Evolutionary conservation across 2,888 invertebrate genomes (phyloP).

Genomic region (Apodemia zela): DNA sequence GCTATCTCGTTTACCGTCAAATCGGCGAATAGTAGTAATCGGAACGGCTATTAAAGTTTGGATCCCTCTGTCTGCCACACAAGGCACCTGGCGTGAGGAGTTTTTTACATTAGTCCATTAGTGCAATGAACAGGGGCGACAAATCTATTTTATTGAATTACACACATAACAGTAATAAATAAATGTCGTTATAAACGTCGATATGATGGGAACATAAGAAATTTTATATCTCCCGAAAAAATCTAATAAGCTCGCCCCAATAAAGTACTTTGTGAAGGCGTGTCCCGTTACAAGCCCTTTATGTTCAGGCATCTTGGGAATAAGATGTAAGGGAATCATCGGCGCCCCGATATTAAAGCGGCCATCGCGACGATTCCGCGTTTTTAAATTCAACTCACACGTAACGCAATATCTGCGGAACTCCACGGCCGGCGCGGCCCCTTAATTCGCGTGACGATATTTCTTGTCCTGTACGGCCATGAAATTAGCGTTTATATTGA

Average conservation of each 20-base stretch:
- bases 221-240: neutral
- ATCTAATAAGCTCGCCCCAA: slow-evolving; percentile 5
- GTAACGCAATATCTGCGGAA: slow-evolving; percentile 44
- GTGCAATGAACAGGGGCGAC: no score
- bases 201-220: neutral
- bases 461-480: slow-evolving; percentile 20
- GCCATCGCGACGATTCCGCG: slow-evolving; percentile 39
- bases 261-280: slow-evolving; percentile 10
- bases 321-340: slow-evolving; percentile 12
- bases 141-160: no score
- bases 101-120: no score
- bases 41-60: no score
- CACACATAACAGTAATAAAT: no score
- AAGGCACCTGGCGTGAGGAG: no score
- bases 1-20: no score
- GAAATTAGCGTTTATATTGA: slow-evolving; percentile 17
- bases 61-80: no score
- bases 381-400: slow-evolving; percentile 58
- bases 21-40: no score
- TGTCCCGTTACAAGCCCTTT: slow-evolving; percentile 16
- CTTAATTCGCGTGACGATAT: slow-evolving; percentile 52
- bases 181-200: neutral
- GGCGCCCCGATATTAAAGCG: slow-evolving; percentile 25
- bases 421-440: slow-evolving; percentile 42
- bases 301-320: slow-evolving; percentile 1